A percentile compares a stretch with the other conserved stretches of the same genome.
Evolutionary conservation across 2,797 vertebrate species (phyloP).

Genomic region (Rhadinocentrus ornatus): DNA sequence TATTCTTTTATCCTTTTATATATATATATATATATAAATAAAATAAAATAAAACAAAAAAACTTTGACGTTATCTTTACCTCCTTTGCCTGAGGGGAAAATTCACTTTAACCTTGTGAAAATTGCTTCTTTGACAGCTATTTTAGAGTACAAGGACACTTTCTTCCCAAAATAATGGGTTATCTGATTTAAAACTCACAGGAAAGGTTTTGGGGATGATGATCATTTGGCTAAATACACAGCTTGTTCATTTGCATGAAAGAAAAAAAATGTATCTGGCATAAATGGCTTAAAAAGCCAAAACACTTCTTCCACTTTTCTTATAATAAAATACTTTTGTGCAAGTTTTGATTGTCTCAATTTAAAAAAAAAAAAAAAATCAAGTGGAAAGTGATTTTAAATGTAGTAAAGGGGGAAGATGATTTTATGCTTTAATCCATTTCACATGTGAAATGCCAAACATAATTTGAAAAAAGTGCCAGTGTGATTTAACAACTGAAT

Average conservation of each 20-base stretch:
- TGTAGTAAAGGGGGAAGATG: background rate
- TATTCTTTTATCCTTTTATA: too few relatives aligned
- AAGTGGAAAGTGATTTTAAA: slow-evolving; percentile 2
- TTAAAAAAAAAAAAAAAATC: slow-evolving; percentile 16
- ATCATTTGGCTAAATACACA: background rate
- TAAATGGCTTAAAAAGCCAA: background rate
- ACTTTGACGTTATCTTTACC: background rate
- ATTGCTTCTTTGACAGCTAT: background rate
- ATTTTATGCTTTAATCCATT: background rate
- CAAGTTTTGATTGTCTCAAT: slow-evolving; percentile 28
- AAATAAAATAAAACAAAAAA: background rate
- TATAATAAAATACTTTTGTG: slow-evolving; percentile 6
- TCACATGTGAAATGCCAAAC: background rate
- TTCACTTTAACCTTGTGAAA: background rate
- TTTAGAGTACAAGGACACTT: background rate
- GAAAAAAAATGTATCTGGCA: background rate
- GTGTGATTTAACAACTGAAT: slow-evolving; percentile 2
- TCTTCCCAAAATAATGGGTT: background rate
- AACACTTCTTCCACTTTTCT: background rate
- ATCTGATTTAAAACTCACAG: background rate
- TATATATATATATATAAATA: too few relatives aligned
- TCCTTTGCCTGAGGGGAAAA: background rate
- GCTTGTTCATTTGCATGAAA: slow-evolving; percentile 8
- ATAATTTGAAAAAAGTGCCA: background rate
- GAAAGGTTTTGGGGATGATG: slow-evolving; percentile 1